Evolutionary conservation across 1,140 invertebrate genomes (phyloP).

Genomic region (Brachionus manjavacas): DNA sequence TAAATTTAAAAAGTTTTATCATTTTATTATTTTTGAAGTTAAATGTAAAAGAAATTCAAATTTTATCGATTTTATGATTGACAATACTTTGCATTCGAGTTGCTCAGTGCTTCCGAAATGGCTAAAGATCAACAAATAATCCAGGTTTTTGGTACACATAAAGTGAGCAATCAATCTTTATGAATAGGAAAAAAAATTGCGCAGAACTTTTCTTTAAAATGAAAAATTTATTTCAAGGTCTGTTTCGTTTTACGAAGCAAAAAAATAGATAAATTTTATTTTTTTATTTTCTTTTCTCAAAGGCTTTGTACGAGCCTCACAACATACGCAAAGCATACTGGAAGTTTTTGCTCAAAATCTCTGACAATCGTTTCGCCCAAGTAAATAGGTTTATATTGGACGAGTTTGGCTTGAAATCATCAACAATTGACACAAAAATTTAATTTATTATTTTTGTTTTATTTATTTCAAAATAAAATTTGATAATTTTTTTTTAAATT

Average conservation of each 20-base stretch:
- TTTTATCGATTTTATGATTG: too few species aligned
- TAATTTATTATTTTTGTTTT: conserved; percentile 12
- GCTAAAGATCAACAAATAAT: too few species aligned
- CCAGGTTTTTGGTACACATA: too few species aligned
- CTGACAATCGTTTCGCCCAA: conserved; percentile 64
- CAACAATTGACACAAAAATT: conserved; percentile 17
- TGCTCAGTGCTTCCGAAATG: too few species aligned
- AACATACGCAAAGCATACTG: conserved; percentile 75
- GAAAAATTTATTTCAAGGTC: not conserved
- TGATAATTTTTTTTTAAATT: not conserved
- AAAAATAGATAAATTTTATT: not conserved
- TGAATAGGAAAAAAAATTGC: too few species aligned
- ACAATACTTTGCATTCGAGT: too few species aligned
- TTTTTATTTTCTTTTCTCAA: conserved; percentile 24
- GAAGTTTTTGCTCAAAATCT: conserved; percentile 71
- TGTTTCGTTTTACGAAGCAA: not conserved
- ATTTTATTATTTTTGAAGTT: too few species aligned
- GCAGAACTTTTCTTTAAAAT: too few species aligned
- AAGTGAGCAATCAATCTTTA: too few species aligned
- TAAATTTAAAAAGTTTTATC: too few species aligned
- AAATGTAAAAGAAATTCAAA: too few species aligned
- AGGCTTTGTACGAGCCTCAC: conserved; percentile 71
- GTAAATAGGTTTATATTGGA: conserved; percentile 43
- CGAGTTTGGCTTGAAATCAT: conserved; percentile 41
- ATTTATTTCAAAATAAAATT: not conserved